phyloP scores from a whole-genome alignment of 2,797 vertebrate species.

The Philypnodon macrostomus region DNA sequence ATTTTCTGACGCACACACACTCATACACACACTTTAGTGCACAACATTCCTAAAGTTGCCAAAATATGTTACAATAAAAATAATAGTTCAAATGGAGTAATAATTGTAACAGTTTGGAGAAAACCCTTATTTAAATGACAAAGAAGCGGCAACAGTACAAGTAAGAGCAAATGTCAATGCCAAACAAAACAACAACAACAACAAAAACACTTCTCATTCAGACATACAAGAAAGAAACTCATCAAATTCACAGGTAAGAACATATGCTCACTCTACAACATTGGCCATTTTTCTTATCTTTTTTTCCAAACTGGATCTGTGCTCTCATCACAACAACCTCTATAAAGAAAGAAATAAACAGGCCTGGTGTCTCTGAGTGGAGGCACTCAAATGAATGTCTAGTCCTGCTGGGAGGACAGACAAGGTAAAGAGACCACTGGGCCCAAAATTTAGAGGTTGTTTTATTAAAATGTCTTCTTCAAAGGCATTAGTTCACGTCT shows the following conservation, averaged over 20 bases:
- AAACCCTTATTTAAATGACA: conserved; percentile 55
- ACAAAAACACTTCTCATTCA: conserved; percentile 66
- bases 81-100: conserved; percentile 65
- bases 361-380: conserved; percentile 73
- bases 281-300: conserved; percentile 51
- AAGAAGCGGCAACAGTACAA: conserved; percentile 69
- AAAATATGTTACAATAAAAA: conserved; percentile 77
- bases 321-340: conserved; percentile 69
- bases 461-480: conserved; percentile 41
- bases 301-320: conserved; percentile 57
- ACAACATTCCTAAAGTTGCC: conserved; percentile 81
- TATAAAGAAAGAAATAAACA: conserved; percentile 81
- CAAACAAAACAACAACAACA: conserved; percentile 61
- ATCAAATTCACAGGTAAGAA: conserved; percentile 82
- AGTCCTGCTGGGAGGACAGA: conserved; percentile 42
- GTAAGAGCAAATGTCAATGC: conserved; percentile 71
- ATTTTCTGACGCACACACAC: conserved; percentile 64
- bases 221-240: conserved; percentile 67
- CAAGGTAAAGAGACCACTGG: conserved; percentile 65
- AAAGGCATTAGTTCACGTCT: conserved; percentile 66
- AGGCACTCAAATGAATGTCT: conserved; percentile 67
- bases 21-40: conserved; percentile 72
- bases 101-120: conserved; percentile 71
- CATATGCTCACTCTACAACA: conserved; percentile 65
- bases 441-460: conserved; percentile 75